phyloP scores from a whole-genome alignment of 2,888 invertebrate species.

The Tetragnatha montana region DNA sequence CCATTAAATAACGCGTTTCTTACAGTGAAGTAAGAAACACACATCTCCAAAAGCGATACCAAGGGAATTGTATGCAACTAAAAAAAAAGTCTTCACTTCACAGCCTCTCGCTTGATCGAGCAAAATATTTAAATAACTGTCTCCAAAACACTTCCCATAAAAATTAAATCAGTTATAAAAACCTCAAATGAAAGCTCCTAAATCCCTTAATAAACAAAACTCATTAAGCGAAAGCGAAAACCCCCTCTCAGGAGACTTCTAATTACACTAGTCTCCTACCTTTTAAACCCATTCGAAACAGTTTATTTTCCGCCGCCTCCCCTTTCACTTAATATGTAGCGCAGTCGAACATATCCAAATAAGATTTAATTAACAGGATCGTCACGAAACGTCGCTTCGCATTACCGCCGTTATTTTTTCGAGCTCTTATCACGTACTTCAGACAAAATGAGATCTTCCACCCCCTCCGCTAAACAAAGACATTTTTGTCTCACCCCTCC shows the following conservation, averaged over 20 bases:
- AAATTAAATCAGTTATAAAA: neutral
- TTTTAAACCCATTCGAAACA: neutral
- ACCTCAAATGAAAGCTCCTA: neutral
- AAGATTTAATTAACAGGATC: neutral
- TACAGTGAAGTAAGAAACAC: too few relatives aligned
- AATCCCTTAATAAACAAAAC: neutral
- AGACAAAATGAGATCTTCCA: neutral
- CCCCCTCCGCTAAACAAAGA: slow-evolving; percentile 32
- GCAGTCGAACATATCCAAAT: neutral
- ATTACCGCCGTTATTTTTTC: neutral
- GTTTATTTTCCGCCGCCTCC: neutral
- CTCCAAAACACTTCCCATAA: neutral
- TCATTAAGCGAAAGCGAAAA: neutral
- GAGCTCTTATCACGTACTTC: neutral
- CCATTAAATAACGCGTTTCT: too few relatives aligned
- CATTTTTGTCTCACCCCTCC: slow-evolving; percentile 56
- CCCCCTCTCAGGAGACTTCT: neutral
- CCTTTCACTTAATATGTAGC: neutral
- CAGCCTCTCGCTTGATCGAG: too few relatives aligned
- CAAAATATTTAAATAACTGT: too few relatives aligned
- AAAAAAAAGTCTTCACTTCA: too few relatives aligned
- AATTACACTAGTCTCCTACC: neutral
- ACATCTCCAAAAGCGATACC: too few relatives aligned
- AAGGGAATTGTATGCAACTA: too few relatives aligned
- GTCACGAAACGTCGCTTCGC: neutral